Base-by-base conservation (phyloP, 2,888 invertebrate genomes). In the Chalcosyrphus nemorum region DNA sequence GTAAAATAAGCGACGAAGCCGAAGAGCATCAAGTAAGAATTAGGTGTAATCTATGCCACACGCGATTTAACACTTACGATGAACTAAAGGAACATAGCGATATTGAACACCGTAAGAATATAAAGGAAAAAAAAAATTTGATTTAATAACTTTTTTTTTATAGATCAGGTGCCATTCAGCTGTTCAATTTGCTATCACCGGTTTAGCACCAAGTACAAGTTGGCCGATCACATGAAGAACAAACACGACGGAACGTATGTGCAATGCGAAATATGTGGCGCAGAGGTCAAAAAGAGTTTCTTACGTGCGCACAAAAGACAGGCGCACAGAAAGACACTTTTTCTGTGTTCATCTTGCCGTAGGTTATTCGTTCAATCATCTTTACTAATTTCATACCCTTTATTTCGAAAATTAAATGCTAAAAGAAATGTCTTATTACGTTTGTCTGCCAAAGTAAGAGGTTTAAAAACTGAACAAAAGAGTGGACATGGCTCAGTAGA, bases 331-430 rank as follows among this genome's bases (percentile, higher is more conserved):
- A 56, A n/a, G 13, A 41, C 57, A 7, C 50, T 72, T 5, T 87
- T 78, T 17, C 68, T 87, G 1, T 87, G 87, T 11, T 71, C 78
- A 35, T 77, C 86, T n/a, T 87, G 87, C 47, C 87, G 87, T 87
- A 86, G 75, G 87, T 77, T 29, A 50, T n/a, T 43, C 4, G 4
- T 13, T 15, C 15, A 19, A 32, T 4, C n/a, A n/a, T n/a, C n/a
- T n/a, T n/a, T n/a, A n/a, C n/a, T n/a, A n/a, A n/a, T n/a, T n/a
- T n/a, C n/a, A n/a, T n/a, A n/a, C n/a, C n/a, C n/a, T n/a, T n/a
- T n/a, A n/a, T n/a, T n/a, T n/a, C n/a, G n/a, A n/a, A n/a, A n/a
- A n/a, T n/a, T n/a, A n/a, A n/a, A n/a, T n/a, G n/a, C n/a, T n/a
- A n/a, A n/a, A n/a, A n/a, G n/a, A n/a, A n/a, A n/a, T n/a, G n/a